phyloP scores from a whole-genome alignment of 1,140 invertebrate genomes.

The Mylabris phalerata region DNA sequence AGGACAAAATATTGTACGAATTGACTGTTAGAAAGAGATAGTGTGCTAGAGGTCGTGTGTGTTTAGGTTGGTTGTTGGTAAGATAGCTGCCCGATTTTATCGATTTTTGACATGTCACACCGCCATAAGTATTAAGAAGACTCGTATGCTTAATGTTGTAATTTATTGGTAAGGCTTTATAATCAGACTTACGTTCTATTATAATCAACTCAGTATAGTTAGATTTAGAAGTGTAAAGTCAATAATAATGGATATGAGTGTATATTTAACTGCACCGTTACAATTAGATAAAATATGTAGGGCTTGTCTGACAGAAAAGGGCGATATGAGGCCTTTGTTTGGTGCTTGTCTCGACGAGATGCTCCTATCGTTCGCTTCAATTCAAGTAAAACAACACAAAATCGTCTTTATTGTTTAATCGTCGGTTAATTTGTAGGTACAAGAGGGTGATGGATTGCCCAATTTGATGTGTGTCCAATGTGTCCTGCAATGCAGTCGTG shows the following conservation, averaged over 20 bases:
- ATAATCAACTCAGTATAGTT: no score
- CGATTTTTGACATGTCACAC: no score
- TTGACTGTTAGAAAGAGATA: no score
- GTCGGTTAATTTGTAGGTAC: conserved; percentile 34
- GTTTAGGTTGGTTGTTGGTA: no score
- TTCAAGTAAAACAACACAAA: conserved; percentile 35
- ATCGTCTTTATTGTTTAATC: not conserved
- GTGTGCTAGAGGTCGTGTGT: no score
- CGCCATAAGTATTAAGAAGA: no score
- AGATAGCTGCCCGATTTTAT: no score
- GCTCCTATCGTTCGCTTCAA: conserved; percentile 40
- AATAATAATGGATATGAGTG: conserved; percentile 38
- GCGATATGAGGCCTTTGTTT: conserved; percentile 44
- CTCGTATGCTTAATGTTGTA: no score
- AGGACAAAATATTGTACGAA: no score
- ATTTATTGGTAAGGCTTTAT: no score
- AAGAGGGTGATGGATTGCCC: conserved; percentile 45
- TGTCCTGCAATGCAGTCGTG: conserved; percentile 44
- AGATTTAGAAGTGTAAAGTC: no score
- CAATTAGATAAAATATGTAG: conserved; percentile 43
- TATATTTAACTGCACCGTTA: conserved; percentile 37
- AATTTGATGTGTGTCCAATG: conserved; percentile 45
- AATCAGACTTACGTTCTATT: no score
- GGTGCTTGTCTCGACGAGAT: conserved; percentile 45
- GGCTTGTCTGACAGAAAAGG: conserved; percentile 42